Percentiles rank a stretch among this genome's conserved stretches.
Evolutionary conservation across 2,888 invertebrate genomes (phyloP).

Genomic region (Embidobia sp.): DNA sequence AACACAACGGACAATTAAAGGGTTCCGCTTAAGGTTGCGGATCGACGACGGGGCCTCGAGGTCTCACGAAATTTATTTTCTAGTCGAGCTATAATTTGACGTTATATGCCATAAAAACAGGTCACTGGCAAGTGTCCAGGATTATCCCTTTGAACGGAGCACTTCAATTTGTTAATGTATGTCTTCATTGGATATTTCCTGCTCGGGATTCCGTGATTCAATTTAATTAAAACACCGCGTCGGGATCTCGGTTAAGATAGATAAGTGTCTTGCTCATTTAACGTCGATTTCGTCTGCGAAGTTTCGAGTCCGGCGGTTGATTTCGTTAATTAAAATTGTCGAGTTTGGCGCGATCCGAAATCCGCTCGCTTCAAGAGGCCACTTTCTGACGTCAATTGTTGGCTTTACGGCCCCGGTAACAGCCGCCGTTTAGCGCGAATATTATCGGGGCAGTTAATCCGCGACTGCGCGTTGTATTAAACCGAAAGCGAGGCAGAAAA

Average conservation of each 20-base stretch:
- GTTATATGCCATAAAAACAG: conserved; percentile 61
- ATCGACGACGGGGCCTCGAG: background rate
- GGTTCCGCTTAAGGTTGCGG: background rate
- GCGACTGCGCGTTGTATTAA: too few species aligned
- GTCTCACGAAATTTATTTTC: conserved; percentile 31
- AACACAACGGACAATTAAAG: background rate
- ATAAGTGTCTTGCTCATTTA: conserved; percentile 55
- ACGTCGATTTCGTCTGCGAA: conserved; percentile 25
- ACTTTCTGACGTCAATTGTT: too few species aligned
- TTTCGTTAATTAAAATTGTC: background rate
- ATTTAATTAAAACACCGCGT: conserved; percentile 76
- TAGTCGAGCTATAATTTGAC: conserved; percentile 44
- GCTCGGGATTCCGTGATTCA: conserved; percentile 76
- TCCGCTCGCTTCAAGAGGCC: too few species aligned
- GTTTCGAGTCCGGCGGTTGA: conserved; percentile 3
- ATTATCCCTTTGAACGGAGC: conserved; percentile 71
- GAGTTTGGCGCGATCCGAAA: too few species aligned
- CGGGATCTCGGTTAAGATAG: conserved; percentile 69
- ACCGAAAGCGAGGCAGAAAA: too few species aligned
- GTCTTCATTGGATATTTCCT: conserved; percentile 78
- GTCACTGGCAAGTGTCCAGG: conserved; percentile 75
- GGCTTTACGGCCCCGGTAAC: too few species aligned
- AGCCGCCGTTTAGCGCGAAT: too few species aligned
- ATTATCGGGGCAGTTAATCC: too few species aligned
- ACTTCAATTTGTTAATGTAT: conserved; percentile 77